Conservation (phyloP, 1,140 invertebrate species). For the Cyrtorhinus lividipennis region DNA sequence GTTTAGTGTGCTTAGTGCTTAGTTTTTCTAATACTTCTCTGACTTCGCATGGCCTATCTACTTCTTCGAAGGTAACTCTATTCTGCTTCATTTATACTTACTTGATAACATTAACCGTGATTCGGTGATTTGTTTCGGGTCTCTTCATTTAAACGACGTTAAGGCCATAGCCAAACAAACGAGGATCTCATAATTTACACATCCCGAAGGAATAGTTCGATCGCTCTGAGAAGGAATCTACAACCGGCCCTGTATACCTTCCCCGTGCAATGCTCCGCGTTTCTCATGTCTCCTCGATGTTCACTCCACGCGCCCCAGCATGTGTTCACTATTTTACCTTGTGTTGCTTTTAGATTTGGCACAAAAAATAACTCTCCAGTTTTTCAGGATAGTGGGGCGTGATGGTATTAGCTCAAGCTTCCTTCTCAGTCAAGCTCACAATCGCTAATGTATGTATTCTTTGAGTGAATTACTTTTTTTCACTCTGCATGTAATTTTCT, state of each 20-base stretch:
- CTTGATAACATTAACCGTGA: too few relatives aligned
- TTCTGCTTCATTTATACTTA: too few relatives aligned
- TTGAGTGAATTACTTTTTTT: neutral
- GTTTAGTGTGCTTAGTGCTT: neutral
- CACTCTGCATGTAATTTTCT: too few relatives aligned
- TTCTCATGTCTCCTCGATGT: too few relatives aligned
- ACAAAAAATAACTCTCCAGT: neutral
- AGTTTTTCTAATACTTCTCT: neutral
- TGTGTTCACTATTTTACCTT: neutral
- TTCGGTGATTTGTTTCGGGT: too few relatives aligned
- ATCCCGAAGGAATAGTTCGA: too few relatives aligned
- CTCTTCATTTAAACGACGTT: too few relatives aligned
- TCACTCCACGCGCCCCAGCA: neutral
- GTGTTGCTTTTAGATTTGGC: neutral
- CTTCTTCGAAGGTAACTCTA: neutral
- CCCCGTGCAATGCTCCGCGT: too few relatives aligned
- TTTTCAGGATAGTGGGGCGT: neutral
- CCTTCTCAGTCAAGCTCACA: neutral
- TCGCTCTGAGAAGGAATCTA: too few relatives aligned
- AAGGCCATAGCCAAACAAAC: too few relatives aligned
- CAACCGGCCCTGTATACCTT: too few relatives aligned
- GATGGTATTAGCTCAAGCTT: neutral
- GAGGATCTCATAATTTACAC: too few relatives aligned
- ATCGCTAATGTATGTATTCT: neutral
- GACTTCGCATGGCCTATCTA: neutral